These are phyloP conservation scores for Bovichtus variegatus DNA, from an alignment of 2,797 vertebrate genomes.

Conservation along the genomic window DNA sequence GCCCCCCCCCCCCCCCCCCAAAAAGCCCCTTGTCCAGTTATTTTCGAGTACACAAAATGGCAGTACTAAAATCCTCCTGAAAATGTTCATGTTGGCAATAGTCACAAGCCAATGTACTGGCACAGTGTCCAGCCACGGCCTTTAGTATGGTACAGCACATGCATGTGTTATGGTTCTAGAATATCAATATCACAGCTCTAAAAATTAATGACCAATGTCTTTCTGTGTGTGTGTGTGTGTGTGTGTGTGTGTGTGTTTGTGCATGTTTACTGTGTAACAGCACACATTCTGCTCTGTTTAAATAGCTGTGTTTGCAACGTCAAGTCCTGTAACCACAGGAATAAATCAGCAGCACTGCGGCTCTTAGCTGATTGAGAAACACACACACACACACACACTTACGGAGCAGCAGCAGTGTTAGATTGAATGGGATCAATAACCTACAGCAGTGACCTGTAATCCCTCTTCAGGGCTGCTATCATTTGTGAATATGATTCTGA, in stretches of 20 bases:
- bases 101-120: background rate
- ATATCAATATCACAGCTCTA: background rate
- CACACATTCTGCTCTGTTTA: constrained; percentile 34
- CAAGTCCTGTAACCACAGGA: constrained; percentile 39
- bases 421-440: constrained; percentile 55
- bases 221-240: background rate
- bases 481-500: constrained; percentile 16
- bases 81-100: background rate
- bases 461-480: background rate
- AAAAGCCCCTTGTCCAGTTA: background rate
- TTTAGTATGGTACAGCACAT: background rate
- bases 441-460: constrained; percentile 19
- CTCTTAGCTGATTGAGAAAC: constrained; percentile 60
- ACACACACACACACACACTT: constrained; percentile 17
- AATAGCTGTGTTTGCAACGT: constrained; percentile 50
- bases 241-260: constrained; percentile 8
- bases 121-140: background rate
- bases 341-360: constrained; percentile 59
- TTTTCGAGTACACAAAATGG: background rate
- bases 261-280: constrained; percentile 27
- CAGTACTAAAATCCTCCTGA: background rate
- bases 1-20: no score
- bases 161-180: background rate
- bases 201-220: constrained; percentile 2
- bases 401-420: background rate